These are phyloP conservation scores for Neoseiulus cucumeris DNA, from an alignment of 1,140 invertebrate species.

Conservation along the genomic window DNA sequence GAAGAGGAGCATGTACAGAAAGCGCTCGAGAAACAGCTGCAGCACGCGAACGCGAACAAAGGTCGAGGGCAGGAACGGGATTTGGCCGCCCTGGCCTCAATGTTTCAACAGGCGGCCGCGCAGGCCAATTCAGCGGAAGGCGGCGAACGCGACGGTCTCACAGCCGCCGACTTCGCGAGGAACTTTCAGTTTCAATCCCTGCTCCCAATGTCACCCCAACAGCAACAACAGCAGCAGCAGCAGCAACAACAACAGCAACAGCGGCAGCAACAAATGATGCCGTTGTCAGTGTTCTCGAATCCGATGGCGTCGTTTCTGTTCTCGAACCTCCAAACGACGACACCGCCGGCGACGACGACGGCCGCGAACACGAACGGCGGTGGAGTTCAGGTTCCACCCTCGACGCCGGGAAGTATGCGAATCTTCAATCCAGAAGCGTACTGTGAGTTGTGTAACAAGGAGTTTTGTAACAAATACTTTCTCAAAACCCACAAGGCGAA, in stretches of 20 bases:
- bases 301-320: constrained; percentile 21
- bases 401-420: constrained; percentile 31
- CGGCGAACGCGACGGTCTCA: neutral
- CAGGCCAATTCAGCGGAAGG: constrained; percentile 15
- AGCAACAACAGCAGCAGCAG: neutral
- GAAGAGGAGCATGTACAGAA: constrained; percentile 24
- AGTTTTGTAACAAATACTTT: constrained; percentile 93
- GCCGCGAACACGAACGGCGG: constrained; percentile 11
- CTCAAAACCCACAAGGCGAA: constrained; percentile 91
- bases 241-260: constrained; percentile 18
- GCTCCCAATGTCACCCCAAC: neutral
- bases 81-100: constrained; percentile 11
- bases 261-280: constrained; percentile 8
- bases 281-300: constrained; percentile 20
- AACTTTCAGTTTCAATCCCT: neutral
- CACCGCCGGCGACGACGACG: constrained; percentile 13
- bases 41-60: constrained; percentile 13
- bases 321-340: constrained; percentile 14
- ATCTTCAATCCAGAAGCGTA: constrained; percentile 91
- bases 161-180: neutral
- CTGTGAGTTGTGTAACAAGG: constrained; percentile 40
- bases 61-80: constrained; percentile 11
- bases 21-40: constrained; percentile 19
- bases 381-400: constrained; percentile 13
- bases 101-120: constrained; percentile 15